Percentiles rank a stretch among this genome's conserved stretches.
These are phyloP conservation scores for Temnothorax rugatulus DNA, from an alignment of 2,888 invertebrate species.

Conservation along the genomic window DNA sequence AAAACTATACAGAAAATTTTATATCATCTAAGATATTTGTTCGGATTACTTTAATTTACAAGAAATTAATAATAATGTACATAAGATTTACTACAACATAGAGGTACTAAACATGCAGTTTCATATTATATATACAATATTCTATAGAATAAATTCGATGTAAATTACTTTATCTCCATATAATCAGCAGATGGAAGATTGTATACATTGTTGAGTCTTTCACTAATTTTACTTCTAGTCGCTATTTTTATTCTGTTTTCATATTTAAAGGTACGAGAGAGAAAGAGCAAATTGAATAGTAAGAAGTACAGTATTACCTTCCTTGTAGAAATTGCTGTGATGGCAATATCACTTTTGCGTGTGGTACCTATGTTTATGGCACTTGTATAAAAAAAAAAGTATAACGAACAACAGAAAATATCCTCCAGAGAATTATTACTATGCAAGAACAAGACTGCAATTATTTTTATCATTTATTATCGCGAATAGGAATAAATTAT, in stretches of 20 bases:
- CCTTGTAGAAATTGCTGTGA: slow-evolving; percentile 35
- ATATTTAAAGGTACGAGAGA: slow-evolving; percentile 30
- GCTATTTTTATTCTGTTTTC: slow-evolving; percentile 39
- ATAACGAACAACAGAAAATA: slow-evolving; percentile 20
- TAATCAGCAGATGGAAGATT: slow-evolving; percentile 20
- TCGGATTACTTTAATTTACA: slow-evolving; percentile 1
- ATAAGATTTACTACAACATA: slow-evolving; percentile 23
- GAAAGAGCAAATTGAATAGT: slow-evolving; percentile 18
- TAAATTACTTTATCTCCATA: slow-evolving; percentile 8
- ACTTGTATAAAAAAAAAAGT: background rate
- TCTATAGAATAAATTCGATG: background rate
- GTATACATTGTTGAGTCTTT: slow-evolving; percentile 41
- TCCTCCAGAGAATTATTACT: slow-evolving; percentile 33
- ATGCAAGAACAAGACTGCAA: slow-evolving; percentile 47
- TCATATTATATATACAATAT: slow-evolving; percentile 31
- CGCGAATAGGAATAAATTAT: slow-evolving; percentile 37
- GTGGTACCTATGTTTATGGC: background rate
- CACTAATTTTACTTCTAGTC: slow-evolving; percentile 53
- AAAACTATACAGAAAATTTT: background rate
- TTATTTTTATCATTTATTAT: slow-evolving; percentile 49
- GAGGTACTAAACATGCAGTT: slow-evolving; percentile 25
- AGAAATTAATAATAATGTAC: slow-evolving; percentile 32
- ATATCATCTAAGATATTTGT: slow-evolving; percentile 4
- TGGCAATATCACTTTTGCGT: slow-evolving; percentile 38
- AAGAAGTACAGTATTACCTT: slow-evolving; percentile 45